These are phyloP conservation scores for Pantelozetes paolii DNA, from an alignment of 2,888 invertebrate species.

Conservation along the genomic window DNA sequence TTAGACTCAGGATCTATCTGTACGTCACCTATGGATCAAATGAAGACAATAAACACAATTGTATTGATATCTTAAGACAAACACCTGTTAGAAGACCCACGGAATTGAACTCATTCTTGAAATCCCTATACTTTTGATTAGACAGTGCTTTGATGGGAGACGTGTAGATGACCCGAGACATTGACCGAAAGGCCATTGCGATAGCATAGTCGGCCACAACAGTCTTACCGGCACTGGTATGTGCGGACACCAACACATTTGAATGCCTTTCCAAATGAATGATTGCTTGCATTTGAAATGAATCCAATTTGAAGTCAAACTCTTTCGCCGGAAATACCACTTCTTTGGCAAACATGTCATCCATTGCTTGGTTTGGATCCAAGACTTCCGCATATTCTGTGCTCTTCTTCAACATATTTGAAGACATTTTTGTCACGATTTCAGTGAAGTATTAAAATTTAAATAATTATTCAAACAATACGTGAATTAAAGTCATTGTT, in stretches of 20 bases:
- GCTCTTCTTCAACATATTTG: not conserved
- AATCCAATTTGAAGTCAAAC: constrained; percentile 78
- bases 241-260: constrained; percentile 97
- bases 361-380: constrained; percentile 7
- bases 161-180: constrained; percentile 78
- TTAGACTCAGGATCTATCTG: constrained; percentile 72
- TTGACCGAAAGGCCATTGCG: constrained; percentile 65
- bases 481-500: no score
- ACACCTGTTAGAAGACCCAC: constrained; percentile 80
- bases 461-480: no score
- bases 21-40: constrained; percentile 42
- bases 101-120: constrained; percentile 83
- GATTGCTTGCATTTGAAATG: constrained; percentile 96
- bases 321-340: constrained; percentile 40
- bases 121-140: constrained; percentile 98
- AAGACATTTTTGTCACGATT: not conserved
- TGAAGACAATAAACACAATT: not conserved
- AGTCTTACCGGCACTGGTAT: constrained; percentile 98
- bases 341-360: constrained; percentile 21
- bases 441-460: no score
- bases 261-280: constrained; percentile 81
- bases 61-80: not conserved
- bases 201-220: constrained; percentile 99
- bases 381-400: constrained; percentile 29
- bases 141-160: constrained; percentile 98